Evolutionary conservation across 1,140 invertebrate genomes (phyloP), one percentile per base, ranked within the genome.

Genomic region (Diorhabda elongata): DNA sequence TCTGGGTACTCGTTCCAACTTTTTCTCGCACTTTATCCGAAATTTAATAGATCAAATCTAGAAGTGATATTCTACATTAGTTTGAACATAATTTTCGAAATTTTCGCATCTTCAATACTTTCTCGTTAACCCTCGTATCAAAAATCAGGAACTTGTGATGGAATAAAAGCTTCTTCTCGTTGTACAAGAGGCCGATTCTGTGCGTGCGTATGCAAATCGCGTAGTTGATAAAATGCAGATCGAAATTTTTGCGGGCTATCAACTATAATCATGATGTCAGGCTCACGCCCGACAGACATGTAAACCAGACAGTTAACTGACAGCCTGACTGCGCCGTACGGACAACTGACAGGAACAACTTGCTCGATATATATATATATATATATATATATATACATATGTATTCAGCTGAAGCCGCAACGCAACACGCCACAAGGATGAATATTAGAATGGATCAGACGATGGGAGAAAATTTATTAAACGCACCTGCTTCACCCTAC

Each of bases 261-360:
- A 74, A 72, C 71, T 71, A 69, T 72, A 74, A 75, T 74, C 73
- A 73, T 60, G 71, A 73, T 73, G 74, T 69, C 74, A 66, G 69
- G 64, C 67, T 69, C 73, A 68, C 73, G 66, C 73, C 72, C 69
- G 64, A 73, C 73, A 73, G 76, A 74, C 73, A 75, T 76, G 76
- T 73, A 76, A 77, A 77, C 74, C 69, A 77, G 76, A 77, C 76
- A 77, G 74, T 64, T 75, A 76, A 77, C 76, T 75, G 76, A 74
- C 76, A 76, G 73, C 68, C 62, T 63, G 71, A 77, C 76, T 73
- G 71, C 74, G 73, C 70, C 61, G 68, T 67, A 71, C 66, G 68
- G 76, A 76, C 76, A 77, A 73, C 76, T 75, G 76, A 77, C 76
- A 77, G 76, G 73, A 76, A 76, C 73, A 75, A 76, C 74, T 71